phyloP scores from a whole-genome alignment of 1,140 invertebrate genomes.

The Lerema accius region DNA sequence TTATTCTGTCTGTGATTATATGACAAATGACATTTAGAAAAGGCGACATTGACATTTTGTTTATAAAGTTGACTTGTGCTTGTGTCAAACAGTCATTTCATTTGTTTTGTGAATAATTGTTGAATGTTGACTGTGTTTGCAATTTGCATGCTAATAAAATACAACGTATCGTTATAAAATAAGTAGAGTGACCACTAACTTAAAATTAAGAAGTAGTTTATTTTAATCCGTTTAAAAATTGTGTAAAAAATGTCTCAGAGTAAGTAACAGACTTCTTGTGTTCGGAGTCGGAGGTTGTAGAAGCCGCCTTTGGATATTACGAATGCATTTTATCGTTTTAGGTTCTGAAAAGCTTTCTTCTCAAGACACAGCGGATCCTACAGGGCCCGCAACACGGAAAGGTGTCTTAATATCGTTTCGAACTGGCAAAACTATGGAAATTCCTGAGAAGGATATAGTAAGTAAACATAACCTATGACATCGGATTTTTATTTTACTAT shows the following conservation, averaged over 20 bases:
- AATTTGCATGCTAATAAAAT: too few species aligned
- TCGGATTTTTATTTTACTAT: neutral
- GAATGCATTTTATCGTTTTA: slow-evolving; percentile 43
- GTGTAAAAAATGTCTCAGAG: slow-evolving; percentile 62
- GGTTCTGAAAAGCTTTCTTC: slow-evolving; percentile 74
- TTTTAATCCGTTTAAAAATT: neutral
- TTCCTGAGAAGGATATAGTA: slow-evolving; percentile 93
- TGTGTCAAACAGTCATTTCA: too few species aligned
- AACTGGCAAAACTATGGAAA: slow-evolving; percentile 91
- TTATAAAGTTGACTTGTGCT: too few species aligned
- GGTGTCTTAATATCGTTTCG: slow-evolving; percentile 91
- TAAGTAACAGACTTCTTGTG: slow-evolving; percentile 42
- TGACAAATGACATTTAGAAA: too few species aligned
- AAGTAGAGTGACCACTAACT: too few species aligned
- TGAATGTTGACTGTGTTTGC: too few species aligned
- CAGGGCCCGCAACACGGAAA: slow-evolving; percentile 88
- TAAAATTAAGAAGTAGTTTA: too few species aligned
- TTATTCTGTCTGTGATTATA: too few species aligned
- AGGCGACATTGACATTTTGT: too few species aligned
- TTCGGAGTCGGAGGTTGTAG: neutral
- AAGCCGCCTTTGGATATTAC: neutral
- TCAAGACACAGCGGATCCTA: slow-evolving; percentile 87
- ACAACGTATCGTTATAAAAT: too few species aligned
- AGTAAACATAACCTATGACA: slow-evolving; percentile 64
- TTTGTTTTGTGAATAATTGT: too few species aligned